phyloP scores from a whole-genome alignment of 2,888 invertebrate genomes.

The Dascillus cervinus region DNA sequence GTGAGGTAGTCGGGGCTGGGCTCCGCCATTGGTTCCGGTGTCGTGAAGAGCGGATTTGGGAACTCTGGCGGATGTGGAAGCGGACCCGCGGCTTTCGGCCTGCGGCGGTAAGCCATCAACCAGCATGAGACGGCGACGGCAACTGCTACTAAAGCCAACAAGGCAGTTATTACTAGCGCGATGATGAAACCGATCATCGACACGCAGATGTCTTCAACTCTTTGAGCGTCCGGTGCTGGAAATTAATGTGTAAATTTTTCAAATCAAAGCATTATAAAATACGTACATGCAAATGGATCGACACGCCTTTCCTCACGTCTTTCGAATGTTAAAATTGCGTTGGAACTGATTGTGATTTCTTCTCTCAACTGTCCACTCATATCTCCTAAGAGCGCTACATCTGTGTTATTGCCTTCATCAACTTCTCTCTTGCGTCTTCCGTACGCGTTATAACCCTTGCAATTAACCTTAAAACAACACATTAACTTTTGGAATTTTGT shows the following conservation, averaged over 20 bases:
- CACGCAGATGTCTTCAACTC: constrained; percentile 82
- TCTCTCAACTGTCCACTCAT: constrained; percentile 78
- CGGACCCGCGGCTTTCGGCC: constrained; percentile 81
- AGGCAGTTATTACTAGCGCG: constrained; percentile 83
- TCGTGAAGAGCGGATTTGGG: constrained; percentile 87
- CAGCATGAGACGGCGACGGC: constrained; percentile 93
- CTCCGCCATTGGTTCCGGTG: constrained; percentile 71
- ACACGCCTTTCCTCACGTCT: constrained; percentile 71
- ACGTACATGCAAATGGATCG: constrained; percentile 68
- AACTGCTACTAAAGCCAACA: constrained; percentile 85
- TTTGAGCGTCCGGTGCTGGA: constrained; percentile 48
- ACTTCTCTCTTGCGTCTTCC: constrained; percentile 70
- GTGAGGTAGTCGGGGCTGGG: constrained; percentile 75
- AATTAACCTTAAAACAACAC: constrained; percentile 58
- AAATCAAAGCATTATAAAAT: constrained; percentile 1
- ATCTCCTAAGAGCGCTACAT: constrained; percentile 51
- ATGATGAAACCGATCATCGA: constrained; percentile 90
- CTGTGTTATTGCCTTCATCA: constrained; percentile 49
- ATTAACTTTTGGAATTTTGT: constrained; percentile 4
- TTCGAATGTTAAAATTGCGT: constrained; percentile 85
- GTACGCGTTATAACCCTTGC: constrained; percentile 84
- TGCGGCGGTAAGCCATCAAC: constrained; percentile 87
- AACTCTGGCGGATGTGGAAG: constrained; percentile 92
- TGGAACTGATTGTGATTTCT: constrained; percentile 88
- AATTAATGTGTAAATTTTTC: constrained; percentile 16